phyloP scores from a whole-genome alignment of 2,888 invertebrate genomes.

The Diaperis boleti region DNA sequence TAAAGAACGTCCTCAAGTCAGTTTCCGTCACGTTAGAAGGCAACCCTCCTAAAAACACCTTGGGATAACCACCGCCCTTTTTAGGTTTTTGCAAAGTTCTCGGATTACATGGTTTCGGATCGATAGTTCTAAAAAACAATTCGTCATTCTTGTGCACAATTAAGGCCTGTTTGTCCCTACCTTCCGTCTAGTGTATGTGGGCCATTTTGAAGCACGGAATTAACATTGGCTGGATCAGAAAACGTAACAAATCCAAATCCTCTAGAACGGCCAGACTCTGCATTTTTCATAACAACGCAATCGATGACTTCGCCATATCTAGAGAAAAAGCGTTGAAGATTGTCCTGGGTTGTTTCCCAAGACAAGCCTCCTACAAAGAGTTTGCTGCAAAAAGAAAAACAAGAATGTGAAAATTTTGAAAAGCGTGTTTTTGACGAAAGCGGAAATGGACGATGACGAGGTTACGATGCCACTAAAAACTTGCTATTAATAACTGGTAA shows the following conservation, averaged over 20 bases:
- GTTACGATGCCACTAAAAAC: not conserved
- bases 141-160: not conserved
- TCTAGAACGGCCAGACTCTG: conserved; percentile 93
- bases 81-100: conserved; percentile 93
- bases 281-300: conserved; percentile 98
- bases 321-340: conserved; percentile 90
- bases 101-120: conserved; percentile 97
- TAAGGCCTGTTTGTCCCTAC: conserved; percentile 54
- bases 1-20: conserved; percentile 91
- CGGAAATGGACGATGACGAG: conserved; percentile 27
- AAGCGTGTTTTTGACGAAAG: conserved; percentile 4
- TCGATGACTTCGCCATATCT: conserved; percentile 97
- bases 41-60: conserved; percentile 96
- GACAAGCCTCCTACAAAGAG: conserved; percentile 93
- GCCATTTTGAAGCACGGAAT: conserved; percentile 90
- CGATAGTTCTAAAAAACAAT: conserved; percentile 75
- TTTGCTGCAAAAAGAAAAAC: conserved; percentile 77
- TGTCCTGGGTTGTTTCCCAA: conserved; percentile 95
- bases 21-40: conserved; percentile 97
- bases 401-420: too few species aligned
- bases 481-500: conserved; percentile 18
- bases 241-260: conserved; percentile 98
- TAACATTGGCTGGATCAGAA: conserved; percentile 91
- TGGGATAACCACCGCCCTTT: conserved; percentile 90
- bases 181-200: conserved; percentile 94